phyloP scores from a whole-genome alignment of 2,888 invertebrate species.

The Dyspetes luteomarginatus region DNA sequence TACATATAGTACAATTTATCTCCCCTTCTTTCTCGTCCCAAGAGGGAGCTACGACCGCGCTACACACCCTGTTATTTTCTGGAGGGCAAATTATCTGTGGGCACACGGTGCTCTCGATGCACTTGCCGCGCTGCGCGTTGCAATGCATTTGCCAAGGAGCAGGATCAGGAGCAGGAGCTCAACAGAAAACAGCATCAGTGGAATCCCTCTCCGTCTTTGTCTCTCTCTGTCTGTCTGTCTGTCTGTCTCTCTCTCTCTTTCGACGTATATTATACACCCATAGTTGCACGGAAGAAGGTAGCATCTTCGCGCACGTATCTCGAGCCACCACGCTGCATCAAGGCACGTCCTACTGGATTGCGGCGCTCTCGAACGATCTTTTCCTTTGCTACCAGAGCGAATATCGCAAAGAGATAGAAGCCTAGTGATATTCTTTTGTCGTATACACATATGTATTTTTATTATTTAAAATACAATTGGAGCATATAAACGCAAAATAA shows the following conservation, averaged over 20 bases:
- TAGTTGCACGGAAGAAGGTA: constrained; percentile 80
- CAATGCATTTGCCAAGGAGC: constrained; percentile 30
- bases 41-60: constrained; percentile 69
- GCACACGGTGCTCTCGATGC: constrained; percentile 78
- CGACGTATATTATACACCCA: constrained; percentile 64
- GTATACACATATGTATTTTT: too few relatives aligned
- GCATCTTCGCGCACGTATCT: constrained; percentile 82
- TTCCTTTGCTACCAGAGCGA: constrained; percentile 72
- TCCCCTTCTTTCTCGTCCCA: constrained; percentile 1
- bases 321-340: constrained; percentile 81
- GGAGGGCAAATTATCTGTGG: constrained; percentile 79
- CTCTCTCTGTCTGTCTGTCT: background rate
- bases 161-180: constrained; percentile 65
- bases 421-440: background rate
- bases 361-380: constrained; percentile 76
- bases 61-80: constrained; percentile 81
- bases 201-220: constrained; percentile 61
- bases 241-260: constrained; percentile 26
- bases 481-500: too few relatives aligned
- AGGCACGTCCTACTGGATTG: constrained; percentile 83
- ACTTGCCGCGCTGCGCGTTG: constrained; percentile 73
- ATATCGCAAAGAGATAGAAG: constrained; percentile 45
- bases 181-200: constrained; percentile 38
- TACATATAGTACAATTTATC: too few relatives aligned
- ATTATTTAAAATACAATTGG: too few relatives aligned